Evolutionary conservation across 2,113 vertebrate genomes (phyloP).

Genomic region (Charina bottae): DNA sequence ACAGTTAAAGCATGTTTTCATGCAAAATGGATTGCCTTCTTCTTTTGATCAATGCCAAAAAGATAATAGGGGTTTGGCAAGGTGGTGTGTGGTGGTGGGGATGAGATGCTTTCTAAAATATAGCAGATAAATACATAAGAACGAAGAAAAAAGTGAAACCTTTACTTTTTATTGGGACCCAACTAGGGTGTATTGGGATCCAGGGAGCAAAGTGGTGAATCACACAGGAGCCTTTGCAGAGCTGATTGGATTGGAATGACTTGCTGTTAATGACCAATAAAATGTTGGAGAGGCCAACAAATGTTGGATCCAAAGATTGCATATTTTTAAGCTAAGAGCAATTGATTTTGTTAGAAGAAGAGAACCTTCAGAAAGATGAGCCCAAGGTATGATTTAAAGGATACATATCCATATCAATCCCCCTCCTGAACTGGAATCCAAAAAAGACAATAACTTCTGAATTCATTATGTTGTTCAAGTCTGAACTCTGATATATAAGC

Average conservation of each 20-base stretch:
- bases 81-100: background rate
- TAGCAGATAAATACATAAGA: conserved; percentile 34
- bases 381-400: background rate
- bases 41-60: conserved; percentile 66
- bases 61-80: conserved; percentile 37
- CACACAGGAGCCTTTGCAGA: background rate
- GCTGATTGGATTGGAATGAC: background rate
- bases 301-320: background rate
- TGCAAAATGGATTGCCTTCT: conserved; percentile 67
- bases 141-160: background rate
- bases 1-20: conserved; percentile 80
- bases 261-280: background rate
- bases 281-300: background rate
- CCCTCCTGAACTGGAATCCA: conserved; percentile 48
- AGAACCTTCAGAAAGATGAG: background rate
- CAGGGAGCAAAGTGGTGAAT: background rate
- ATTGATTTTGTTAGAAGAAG: background rate
- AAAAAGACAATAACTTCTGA: conserved; percentile 64
- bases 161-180: background rate
- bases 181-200: background rate
- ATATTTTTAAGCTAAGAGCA: background rate
- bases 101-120: conserved; percentile 19
- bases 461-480: conserved; percentile 80
- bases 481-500: conserved; percentile 81
- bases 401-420: background rate